Evolutionary conservation across 2,888 invertebrate species (phyloP).

Genomic region (Meteorus colon): DNA sequence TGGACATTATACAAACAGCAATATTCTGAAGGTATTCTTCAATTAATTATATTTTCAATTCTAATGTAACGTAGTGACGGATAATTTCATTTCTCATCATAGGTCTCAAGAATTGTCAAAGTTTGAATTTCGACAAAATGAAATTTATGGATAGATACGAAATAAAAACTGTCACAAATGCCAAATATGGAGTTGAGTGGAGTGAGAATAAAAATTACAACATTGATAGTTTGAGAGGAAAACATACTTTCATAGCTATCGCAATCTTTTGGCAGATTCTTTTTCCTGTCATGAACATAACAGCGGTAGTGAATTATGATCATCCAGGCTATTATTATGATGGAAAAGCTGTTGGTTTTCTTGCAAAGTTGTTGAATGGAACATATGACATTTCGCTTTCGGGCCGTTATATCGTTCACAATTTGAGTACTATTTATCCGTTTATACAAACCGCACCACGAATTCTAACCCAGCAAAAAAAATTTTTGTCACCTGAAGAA

Average conservation of each 20-base stretch:
- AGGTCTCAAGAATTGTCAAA: background rate
- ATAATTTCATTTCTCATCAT: background rate
- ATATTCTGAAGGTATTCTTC: background rate
- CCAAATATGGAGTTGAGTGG: background rate
- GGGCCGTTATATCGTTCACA: background rate
- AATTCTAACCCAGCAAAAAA: background rate
- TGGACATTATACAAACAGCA: background rate
- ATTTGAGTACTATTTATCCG: background rate
- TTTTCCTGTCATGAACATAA: background rate
- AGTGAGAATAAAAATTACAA: background rate
- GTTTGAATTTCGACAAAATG: background rate
- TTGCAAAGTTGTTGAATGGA: background rate
- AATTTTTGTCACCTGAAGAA: background rate
- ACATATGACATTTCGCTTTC: background rate
- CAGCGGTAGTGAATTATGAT: slow-evolving; percentile 1
- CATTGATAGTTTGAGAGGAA: background rate
- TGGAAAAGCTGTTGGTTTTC: background rate
- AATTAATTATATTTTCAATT: background rate
- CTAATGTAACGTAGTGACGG: too few relatives aligned
- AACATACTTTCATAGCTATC: background rate
- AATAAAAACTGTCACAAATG: background rate
- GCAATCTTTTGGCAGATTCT: background rate
- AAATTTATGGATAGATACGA: background rate
- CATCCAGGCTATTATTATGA: background rate
- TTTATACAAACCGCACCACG: background rate